Evolutionary conservation across 2,797 vertebrate species (phyloP), one percentile per base, ranked within the genome.

Genomic region (Hipposideros larvatus): DNA sequence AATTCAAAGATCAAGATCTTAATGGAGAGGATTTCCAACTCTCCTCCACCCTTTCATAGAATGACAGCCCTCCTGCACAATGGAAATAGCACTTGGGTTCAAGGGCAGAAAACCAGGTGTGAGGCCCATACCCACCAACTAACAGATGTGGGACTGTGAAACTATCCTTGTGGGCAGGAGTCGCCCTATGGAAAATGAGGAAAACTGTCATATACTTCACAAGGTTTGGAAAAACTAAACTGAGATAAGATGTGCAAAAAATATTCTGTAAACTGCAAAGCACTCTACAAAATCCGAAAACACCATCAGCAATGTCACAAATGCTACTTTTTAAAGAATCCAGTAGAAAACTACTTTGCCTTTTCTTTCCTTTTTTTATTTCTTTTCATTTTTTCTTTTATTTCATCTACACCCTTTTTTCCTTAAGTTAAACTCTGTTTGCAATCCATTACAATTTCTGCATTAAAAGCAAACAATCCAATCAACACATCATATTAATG

Each of bases 401-500:
- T 86, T 87, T 93, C 18, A 37, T 63, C 73, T 43, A 31, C 37
- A 14, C 24, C 19, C 4, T 28, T 41, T 85, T 87, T 51, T 77
- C 26, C 11, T 73, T 93, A 24, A 48, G 2, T 89, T 90, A 63
- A 68, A 37, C 48, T 90, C 41, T 55, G 55, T 11, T 71, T 41
- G 19, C 5, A 79, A 48, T 87, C 11, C 37, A 90, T 65, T 53
- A 80, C 7, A 71, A 85, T 79, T 28, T 87, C 6, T 80, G 31
- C 31, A 71, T 71, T 28, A 65, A 75, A 96, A 93, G 13, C 14
- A 68, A 90, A 96, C 57, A 90, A 90, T 13, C 51, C 55, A 34
- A 53, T 21, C 26, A 91, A 80, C 51, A 89, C 13, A 70, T 61
- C 34, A 46, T 86, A 80, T 86, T 41, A 51, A 41, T 48, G 19